Evolutionary conservation across 2,797 vertebrate genomes (phyloP).

Genomic region (Rhinophrynus dorsalis): DNA sequence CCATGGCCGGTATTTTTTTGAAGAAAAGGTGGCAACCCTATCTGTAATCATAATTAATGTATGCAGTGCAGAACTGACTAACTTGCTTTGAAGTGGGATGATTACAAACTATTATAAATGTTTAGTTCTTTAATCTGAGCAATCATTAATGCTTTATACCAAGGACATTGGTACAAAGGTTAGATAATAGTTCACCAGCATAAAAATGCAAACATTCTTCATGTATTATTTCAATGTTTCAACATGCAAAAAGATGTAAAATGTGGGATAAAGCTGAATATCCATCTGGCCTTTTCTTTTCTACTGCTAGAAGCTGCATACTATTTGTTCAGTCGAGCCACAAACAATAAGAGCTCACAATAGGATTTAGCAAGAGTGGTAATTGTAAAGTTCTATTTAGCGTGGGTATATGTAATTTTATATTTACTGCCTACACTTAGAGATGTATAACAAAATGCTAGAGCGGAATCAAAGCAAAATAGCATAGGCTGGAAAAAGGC

Average conservation of each 20-base stretch:
- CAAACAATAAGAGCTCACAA: conserved; percentile 37
- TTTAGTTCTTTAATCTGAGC: conserved; percentile 30
- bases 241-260: conserved; percentile 16
- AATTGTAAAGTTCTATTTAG: conserved; percentile 46
- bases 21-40: too few species aligned
- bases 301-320: conserved; percentile 11
- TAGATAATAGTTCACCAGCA: conserved; percentile 37
- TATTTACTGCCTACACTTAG: conserved; percentile 44
- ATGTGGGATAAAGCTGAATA: conserved; percentile 15
- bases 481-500: conserved; percentile 46
- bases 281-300: not conserved
- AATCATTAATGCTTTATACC: too few species aligned
- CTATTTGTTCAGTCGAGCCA: conserved; percentile 11
- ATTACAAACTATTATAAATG: conserved; percentile 33
- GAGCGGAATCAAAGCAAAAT: conserved; percentile 41
- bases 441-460: conserved; percentile 49
- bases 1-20: too few species aligned
- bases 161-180: conserved; percentile 34
- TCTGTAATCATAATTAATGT: too few species aligned
- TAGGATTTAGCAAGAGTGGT: conserved; percentile 29
- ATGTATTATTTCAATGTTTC: conserved; percentile 27
- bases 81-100: conserved; percentile 31
- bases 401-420: conserved; percentile 49
- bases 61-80: conserved; percentile 11
- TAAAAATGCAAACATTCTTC: conserved; percentile 39